Percentiles rank a stretch among this genome's conserved stretches.
Conservation (phyloP, 2,113 vertebrate genomes). For the Lontra canadensis region DNA sequence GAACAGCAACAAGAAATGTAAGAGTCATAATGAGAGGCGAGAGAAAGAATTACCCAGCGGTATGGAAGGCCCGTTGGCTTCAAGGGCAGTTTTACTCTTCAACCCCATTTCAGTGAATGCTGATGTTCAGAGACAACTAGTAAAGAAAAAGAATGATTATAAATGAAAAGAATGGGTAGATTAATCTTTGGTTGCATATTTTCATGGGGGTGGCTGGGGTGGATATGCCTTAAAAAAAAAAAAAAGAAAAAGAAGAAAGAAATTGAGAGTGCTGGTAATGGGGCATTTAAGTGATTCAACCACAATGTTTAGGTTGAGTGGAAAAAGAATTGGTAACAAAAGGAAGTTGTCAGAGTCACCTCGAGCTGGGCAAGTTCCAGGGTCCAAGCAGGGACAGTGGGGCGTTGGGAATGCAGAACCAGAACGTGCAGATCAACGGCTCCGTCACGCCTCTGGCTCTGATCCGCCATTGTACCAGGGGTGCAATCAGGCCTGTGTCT, state of each 20-base stretch:
- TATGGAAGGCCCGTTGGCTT: background rate
- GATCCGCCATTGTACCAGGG: conserved; percentile 72
- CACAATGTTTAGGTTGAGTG: background rate
- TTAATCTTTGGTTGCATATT: background rate
- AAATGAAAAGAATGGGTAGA: background rate
- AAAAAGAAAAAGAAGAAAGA: background rate
- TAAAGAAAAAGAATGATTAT: background rate
- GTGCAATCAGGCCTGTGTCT: conserved; percentile 69
- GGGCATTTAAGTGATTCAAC: background rate
- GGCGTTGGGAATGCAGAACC: background rate
- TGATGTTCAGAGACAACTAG: background rate
- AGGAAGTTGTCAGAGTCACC: background rate
- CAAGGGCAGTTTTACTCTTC: background rate
- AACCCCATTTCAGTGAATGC: background rate
- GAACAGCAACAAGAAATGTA: background rate
- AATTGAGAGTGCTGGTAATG: background rate
- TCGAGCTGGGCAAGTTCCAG: background rate
- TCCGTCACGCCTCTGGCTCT: background rate
- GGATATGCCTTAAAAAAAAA: background rate
- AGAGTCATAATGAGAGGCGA: background rate
- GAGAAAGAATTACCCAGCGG: background rate
- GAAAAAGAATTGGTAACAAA: background rate
- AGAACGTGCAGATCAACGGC: background rate
- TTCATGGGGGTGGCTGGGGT: background rate
- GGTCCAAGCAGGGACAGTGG: background rate